Base-by-base conservation (phyloP, 2,113 vertebrate genomes). In the Coreoperca whiteheadi region DNA sequence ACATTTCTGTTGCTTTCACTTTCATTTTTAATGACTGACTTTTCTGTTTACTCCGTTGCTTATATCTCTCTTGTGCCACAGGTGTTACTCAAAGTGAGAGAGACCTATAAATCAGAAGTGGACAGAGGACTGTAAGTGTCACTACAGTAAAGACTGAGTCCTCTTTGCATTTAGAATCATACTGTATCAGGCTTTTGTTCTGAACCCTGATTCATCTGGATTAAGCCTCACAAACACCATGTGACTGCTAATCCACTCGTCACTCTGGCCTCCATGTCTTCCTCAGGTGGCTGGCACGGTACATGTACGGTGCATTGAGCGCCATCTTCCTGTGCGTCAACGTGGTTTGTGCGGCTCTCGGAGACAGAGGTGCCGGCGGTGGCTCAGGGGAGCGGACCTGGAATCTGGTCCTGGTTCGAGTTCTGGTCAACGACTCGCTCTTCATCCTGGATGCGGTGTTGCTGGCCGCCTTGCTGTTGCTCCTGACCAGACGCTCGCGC, bases 371-470 rank as follows among this genome's bases (percentile, higher is more conserved):
- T 8, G 87, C 87, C 0, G 84, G 91, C 6, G 82, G 57, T 0
- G 61, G 84, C 34, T 80, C 84, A 0, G 92, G 83, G 18, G 86
- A 90, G n/a, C 65, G 88, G 68, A 95, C 96, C 53, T 97, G 96
- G 96, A 94, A 71, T 1, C 93, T 97, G 16, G 96, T 97, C 60
- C 89, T 97, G 70, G 90, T 96, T 4, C 94, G 97, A 0, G 97
- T 98, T 10, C 90, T 97, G 30, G 95, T 97, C 89, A 97, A 97
- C 16, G 97, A 98, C 93, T 89, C 94, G 14, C 97, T 98, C 69
- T 98, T 98, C 54, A 97, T 97, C 68, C 72, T 96, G 85, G 95
- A 96, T 3, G 97, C 97, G 0, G 93, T 97, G 67, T 91, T 96
- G 3, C 95, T 97, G 34, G 96, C 96, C 0, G 86, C 88, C n/a